These are phyloP conservation scores for Campoletis sonorensis DNA, from an alignment of 1,140 invertebrate genomes.

Conservation along the genomic window DNA sequence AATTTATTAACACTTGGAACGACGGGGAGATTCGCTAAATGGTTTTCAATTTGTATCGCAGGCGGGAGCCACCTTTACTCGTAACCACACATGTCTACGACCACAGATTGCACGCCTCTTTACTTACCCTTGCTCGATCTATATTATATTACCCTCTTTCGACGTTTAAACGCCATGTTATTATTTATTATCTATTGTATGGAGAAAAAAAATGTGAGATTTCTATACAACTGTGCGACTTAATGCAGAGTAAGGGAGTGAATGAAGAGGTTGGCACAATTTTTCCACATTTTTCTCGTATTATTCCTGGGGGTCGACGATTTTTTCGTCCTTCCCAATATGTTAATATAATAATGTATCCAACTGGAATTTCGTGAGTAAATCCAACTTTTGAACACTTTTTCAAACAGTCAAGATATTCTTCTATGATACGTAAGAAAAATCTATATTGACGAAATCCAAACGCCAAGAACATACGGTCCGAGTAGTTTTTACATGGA, in stretches of 20 bases:
- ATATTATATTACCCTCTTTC: slow-evolving; percentile 26
- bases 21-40: slow-evolving; percentile 74
- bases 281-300: neutral
- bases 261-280: neutral
- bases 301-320: no score
- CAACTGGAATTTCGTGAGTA: no score
- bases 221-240: slow-evolving; percentile 17
- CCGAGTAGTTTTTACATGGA: neutral
- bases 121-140: slow-evolving; percentile 25
- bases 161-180: slow-evolving; percentile 21
- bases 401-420: no score
- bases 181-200: slow-evolving; percentile 6
- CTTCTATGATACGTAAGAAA: neutral
- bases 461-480: neutral
- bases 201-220: neutral
- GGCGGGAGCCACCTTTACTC: slow-evolving; percentile 55
- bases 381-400: no score
- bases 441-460: neutral
- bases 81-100: slow-evolving; percentile 61
- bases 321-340: neutral
- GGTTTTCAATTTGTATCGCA: slow-evolving; percentile 77
- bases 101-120: slow-evolving; percentile 54
- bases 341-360: no score
- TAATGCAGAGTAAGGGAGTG: neutral
- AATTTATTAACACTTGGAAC: slow-evolving; percentile 77